Base-by-base conservation (phyloP, 2,113 vertebrate species). In the Tenebrosternarchus preto region DNA sequence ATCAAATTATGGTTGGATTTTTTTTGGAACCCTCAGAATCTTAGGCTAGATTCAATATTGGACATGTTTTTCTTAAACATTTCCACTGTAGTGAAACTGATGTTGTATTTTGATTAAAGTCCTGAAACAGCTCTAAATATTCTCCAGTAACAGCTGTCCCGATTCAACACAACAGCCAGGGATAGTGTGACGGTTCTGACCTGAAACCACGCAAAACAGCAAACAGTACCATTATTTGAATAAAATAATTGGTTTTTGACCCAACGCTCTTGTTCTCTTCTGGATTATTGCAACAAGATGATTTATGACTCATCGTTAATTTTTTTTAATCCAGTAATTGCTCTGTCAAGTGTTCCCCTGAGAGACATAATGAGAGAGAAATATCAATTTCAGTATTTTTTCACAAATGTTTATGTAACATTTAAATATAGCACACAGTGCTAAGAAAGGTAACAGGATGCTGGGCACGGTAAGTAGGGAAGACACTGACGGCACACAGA, bases 261-360 rank as follows among this genome's bases (percentile, higher is more conserved):
- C 36, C 57, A 53, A 53, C 36, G n/a, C 12, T 64, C 15, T 9
- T 15, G 64, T 77, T 76, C 20, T 60, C 25, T 24, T 33, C 57
- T 72, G 25, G 56, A 78, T 64, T 33, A 36, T 50, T 31, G 57
- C 68, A 73, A 17, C 57, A 31, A 80, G 61, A 39, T 73, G 27
- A 73, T 73, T 64, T 55, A 73, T 80, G 69, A 80, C 16, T 33
- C 59, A 73, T 29, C 36, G 50, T 73, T 66, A 59, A 73, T 72
- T 80, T 50, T 72, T 80, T 50, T 50, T 64, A 72, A 79, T 73
- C 43, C 57, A 7, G 57, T 73, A 71, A 80, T 80, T 80, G 68
- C 57, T 12, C 78, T 56, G 77, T 24, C 78, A 64, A 53, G 57
- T 17, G 19, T 59, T 19, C 60, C 4, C 20, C 19, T 31, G 27